These are phyloP conservation scores for Elmis aenea DNA, from an alignment of 2,888 invertebrate genomes.

Conservation along the genomic window DNA sequence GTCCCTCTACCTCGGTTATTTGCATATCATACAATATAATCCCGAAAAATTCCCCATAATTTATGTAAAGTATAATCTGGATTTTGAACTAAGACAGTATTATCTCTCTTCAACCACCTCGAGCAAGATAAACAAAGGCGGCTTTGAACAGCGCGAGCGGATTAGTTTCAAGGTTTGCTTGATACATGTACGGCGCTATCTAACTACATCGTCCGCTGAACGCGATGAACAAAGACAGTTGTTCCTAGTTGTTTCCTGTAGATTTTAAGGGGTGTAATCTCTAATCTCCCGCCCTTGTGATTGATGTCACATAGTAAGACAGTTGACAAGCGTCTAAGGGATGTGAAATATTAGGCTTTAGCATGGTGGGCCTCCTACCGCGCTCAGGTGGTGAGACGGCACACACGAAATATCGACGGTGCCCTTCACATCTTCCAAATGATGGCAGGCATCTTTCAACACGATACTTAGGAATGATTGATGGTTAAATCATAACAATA, in stretches of 20 bases:
- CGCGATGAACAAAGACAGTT: constrained; percentile 2
- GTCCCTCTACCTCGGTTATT: constrained; percentile 10
- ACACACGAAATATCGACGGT: constrained; percentile 20
- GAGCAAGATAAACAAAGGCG: constrained; percentile 13
- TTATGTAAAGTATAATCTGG: constrained; percentile 13
- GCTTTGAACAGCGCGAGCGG: too few species aligned
- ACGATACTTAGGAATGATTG: constrained; percentile 10
- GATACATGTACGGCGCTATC: too few species aligned
- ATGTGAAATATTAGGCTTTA: constrained; percentile 30
- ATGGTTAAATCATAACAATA: constrained; percentile 14
- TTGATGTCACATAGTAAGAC: constrained; percentile 32
- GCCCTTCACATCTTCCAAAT: constrained; percentile 15
- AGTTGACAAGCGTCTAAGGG: constrained; percentile 31
- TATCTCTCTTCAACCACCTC: constrained; percentile 6
- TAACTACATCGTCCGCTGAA: background rate
- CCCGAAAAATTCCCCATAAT: constrained; percentile 12
- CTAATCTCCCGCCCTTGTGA: constrained; percentile 32
- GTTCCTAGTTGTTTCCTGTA: constrained; percentile 12
- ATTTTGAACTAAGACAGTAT: constrained; percentile 7
- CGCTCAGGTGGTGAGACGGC: constrained; percentile 27
- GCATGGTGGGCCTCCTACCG: constrained; percentile 24
- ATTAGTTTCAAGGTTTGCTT: too few species aligned
- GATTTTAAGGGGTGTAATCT: constrained; percentile 29
- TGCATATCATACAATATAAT: constrained; percentile 13
- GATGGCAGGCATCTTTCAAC: constrained; percentile 16